Base-by-base conservation (phyloP, 2,797 vertebrate species). In the Labroides dimidiatus region DNA sequence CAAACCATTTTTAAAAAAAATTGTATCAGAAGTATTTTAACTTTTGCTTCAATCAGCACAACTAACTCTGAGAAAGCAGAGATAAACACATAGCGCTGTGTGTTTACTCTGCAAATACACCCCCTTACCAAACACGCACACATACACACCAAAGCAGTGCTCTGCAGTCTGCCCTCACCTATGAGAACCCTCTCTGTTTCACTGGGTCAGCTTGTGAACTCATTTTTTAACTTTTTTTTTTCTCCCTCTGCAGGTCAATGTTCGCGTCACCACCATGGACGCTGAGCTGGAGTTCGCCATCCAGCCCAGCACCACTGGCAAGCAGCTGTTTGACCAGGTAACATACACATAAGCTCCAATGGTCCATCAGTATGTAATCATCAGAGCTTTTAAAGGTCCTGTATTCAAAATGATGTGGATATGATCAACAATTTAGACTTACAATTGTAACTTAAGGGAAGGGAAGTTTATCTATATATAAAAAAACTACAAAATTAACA, bases 211-310 rank as follows among this genome's bases (percentile, higher is more conserved):
- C 19, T 24, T 56, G 69, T 86, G 61, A 83, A 61, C 65, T 59
- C 45, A 20, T 30, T 13, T 48, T 59, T 55, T 65, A 74, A 30
- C 0, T 84, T 24, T 84, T 65, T 81, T 42, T 30, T n/a, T 50
- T 6, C 23, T n/a, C 16, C 14, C 15, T 68, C 64, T 68, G 12
- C 84, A 99, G 98, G 94, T 99, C 92, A 99, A 98, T 1, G 96
- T 99, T 78, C 97, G 96, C 39, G 96, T 99, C 89, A 98, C 95
- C 85, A 97, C 96, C 75, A 94, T 99, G 97, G 98, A 99, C 59
- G 97, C 98, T 1, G 98, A 99, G 94, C 93, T 99, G 95, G 97
- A 99, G 90, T 99, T 99, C 68, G 96, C 98, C 85, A 96, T 99
- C 93, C 97, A 98, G 94, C 95, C 95, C 60, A 98, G 93, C 77